phyloP scores from a whole-genome alignment of 1,140 invertebrate species.

The Eumaeus atala region DNA sequence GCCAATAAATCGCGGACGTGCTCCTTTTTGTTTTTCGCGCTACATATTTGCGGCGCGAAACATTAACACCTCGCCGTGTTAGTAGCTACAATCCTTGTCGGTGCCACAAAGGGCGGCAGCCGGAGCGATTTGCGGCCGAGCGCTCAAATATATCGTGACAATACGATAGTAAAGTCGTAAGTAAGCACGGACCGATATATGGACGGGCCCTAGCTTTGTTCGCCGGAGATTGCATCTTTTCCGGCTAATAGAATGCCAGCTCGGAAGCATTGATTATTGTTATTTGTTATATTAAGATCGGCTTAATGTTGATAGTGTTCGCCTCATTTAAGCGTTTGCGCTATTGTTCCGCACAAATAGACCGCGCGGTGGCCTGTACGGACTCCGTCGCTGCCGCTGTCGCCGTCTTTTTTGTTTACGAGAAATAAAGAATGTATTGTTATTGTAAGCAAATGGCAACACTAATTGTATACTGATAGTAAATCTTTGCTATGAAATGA shows the following conservation, averaged over 20 bases:
- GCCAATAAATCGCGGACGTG: constrained; percentile 52
- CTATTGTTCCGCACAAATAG: neutral
- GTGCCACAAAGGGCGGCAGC: constrained; percentile 47
- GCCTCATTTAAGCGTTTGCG: constrained; percentile 20
- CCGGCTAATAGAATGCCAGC: constrained; percentile 48
- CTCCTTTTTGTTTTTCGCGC: constrained; percentile 56
- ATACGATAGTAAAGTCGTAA: constrained; percentile 51
- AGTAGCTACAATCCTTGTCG: constrained; percentile 52
- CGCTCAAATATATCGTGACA: constrained; percentile 56
- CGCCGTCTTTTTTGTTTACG: too few relatives aligned
- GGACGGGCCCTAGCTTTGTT: constrained; percentile 49
- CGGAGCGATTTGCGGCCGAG: constrained; percentile 49
- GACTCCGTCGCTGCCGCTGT: too few relatives aligned
- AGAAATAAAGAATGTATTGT: too few relatives aligned
- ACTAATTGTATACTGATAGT: too few relatives aligned
- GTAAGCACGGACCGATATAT: constrained; percentile 50
- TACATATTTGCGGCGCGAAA: constrained; percentile 60
- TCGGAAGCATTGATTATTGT: constrained; percentile 17
- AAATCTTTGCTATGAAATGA: too few relatives aligned
- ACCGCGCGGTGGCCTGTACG: too few relatives aligned
- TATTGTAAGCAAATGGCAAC: too few relatives aligned
- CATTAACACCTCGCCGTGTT: constrained; percentile 53
- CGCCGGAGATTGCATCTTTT: constrained; percentile 53
- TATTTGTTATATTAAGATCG: constrained; percentile 11
- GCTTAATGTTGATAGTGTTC: constrained; percentile 6